phyloP scores from a whole-genome alignment of 2,113 vertebrate species.

The Sphyrna mokarran region DNA sequence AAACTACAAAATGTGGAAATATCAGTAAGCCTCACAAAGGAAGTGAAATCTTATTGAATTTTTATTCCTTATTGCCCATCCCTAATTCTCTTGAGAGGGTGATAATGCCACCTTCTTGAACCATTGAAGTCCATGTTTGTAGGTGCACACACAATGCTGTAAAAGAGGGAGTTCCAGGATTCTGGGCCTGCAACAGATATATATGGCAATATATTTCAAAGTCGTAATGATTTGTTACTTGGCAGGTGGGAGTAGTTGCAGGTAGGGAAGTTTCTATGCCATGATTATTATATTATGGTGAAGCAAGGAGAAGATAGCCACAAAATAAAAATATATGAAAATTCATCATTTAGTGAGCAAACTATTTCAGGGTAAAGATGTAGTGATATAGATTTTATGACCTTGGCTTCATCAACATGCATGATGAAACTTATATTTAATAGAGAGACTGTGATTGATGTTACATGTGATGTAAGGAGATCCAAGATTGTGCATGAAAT shows the following conservation, averaged over 20 bases:
- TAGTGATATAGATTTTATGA: background rate
- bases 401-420: background rate
- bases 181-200: background rate
- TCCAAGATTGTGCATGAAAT: background rate
- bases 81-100: too few relatives aligned
- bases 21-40: background rate
- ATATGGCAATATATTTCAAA: background rate
- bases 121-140: too few relatives aligned
- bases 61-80: too few relatives aligned
- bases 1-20: background rate
- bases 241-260: too few relatives aligned
- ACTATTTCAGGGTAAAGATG: background rate
- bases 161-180: too few relatives aligned
- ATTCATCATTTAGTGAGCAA: background rate
- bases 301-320: background rate
- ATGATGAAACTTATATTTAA: background rate
- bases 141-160: too few relatives aligned
- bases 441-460: background rate
- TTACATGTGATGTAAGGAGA: background rate
- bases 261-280: too few relatives aligned
- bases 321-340: background rate
- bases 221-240: too few relatives aligned
- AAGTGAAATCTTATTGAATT: background rate
- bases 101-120: too few relatives aligned
- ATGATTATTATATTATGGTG: background rate